Percentiles rank a stretch among this genome's conserved stretches.
Conservation (phyloP, 2,113 vertebrate genomes). For the Eudorcas thomsonii region DNA sequence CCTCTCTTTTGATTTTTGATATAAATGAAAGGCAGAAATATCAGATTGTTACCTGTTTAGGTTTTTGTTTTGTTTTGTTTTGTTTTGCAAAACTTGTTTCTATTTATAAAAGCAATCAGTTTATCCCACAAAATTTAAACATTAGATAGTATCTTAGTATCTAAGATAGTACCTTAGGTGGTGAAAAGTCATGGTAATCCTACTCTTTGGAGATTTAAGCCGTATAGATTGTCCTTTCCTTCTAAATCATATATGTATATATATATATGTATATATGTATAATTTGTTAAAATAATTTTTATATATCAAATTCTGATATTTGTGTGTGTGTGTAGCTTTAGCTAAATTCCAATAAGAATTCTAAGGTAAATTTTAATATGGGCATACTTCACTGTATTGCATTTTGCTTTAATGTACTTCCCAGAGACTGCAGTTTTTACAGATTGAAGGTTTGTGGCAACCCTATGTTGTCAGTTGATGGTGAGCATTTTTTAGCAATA, state of each 20-base stretch:
- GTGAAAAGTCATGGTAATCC: background rate
- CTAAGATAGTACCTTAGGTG: background rate
- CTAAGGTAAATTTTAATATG: background rate
- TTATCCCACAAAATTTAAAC: background rate
- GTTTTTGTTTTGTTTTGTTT: background rate
- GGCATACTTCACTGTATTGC: background rate
- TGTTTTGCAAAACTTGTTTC: background rate
- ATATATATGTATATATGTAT: background rate
- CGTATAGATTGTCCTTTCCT: background rate
- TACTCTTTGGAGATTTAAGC: constrained; percentile 8
- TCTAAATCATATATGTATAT: background rate
- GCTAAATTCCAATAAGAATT: background rate
- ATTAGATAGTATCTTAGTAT: background rate
- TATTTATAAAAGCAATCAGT: background rate
- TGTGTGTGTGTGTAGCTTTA: background rate
- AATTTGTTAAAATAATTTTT: background rate
- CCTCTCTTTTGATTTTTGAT: background rate
- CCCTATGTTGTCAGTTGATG: background rate
- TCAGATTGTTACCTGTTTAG: background rate
- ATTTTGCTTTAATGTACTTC: background rate
- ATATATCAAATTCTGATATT: background rate
- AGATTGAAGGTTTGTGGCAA: background rate
- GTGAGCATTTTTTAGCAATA: background rate
- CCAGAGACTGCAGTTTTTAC: background rate
- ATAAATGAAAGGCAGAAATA: background rate